Percentiles rank a stretch among this genome's conserved stretches.
Conservation (phyloP, 1,140 invertebrate genomes). For the Chrysopa pallens region DNA sequence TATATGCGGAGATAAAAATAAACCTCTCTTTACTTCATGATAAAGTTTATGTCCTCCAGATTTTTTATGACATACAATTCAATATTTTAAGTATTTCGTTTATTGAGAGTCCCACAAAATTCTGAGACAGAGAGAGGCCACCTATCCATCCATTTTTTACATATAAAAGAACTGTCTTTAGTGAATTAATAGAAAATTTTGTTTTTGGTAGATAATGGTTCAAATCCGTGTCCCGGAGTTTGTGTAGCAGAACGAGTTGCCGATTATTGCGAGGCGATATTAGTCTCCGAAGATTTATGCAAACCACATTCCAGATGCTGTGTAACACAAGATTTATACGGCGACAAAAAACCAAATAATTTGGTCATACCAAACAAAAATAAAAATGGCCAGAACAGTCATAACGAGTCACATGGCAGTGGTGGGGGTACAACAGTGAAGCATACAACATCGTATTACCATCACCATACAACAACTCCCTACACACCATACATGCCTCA, state of each 20-base stretch:
- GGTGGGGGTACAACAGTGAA: slow-evolving; percentile 20
- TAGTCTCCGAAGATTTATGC: slow-evolving; percentile 49
- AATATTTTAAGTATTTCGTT: too few species aligned
- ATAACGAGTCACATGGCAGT: slow-evolving; percentile 12
- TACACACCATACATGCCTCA: slow-evolving; percentile 8
- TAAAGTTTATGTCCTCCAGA: too few species aligned
- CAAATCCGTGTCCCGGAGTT: slow-evolving; percentile 53
- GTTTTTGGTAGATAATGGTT: background rate
- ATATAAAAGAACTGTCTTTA: too few species aligned
- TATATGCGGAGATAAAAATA: too few species aligned
- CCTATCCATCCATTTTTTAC: too few species aligned
- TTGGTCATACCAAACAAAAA: slow-evolving; percentile 43
- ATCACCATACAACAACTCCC: slow-evolving; percentile 9
- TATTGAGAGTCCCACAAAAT: too few species aligned
- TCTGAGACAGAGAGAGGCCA: too few species aligned
- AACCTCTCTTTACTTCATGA: too few species aligned
- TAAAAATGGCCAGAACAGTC: slow-evolving; percentile 23
- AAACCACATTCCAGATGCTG: slow-evolving; percentile 53
- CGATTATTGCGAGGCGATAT: slow-evolving; percentile 67
- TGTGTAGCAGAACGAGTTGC: slow-evolving; percentile 65
- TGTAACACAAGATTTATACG: slow-evolving; percentile 51
- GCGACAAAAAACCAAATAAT: slow-evolving; percentile 46
- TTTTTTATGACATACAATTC: too few species aligned
- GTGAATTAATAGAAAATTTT: background rate
- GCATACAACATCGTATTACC: slow-evolving; percentile 15